Percentiles rank a stretch among this genome's conserved stretches.
Conservation (phyloP, 1,140 invertebrate genomes). For the Cyrtorhinus lividipennis region DNA sequence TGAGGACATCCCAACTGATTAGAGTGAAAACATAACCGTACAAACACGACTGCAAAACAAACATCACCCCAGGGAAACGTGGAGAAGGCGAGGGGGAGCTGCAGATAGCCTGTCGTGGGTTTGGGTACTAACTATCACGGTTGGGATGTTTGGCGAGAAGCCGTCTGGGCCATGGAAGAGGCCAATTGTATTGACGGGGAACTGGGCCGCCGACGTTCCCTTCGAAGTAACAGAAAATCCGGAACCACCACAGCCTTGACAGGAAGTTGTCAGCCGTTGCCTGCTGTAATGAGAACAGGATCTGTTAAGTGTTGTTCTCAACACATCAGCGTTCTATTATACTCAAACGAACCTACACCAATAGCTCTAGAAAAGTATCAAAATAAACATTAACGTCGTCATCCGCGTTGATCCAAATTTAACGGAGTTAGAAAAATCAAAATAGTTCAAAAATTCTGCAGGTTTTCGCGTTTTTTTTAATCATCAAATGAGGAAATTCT, state of each 20-base stretch:
- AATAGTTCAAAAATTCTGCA: too few relatives aligned
- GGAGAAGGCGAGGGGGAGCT: background rate
- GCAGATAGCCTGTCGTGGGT: background rate
- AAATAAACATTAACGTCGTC: too few relatives aligned
- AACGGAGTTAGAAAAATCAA: too few relatives aligned
- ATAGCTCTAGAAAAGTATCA: too few relatives aligned
- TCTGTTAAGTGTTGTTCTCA: too few relatives aligned
- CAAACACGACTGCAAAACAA: background rate
- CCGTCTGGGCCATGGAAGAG: constrained; percentile 60
- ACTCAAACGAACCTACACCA: too few relatives aligned
- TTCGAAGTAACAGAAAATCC: constrained; percentile 70
- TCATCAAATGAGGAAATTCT: too few relatives aligned
- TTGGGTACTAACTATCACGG: constrained; percentile 40
- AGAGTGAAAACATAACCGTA: too few relatives aligned
- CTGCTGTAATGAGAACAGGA: constrained; percentile 36
- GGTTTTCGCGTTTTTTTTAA: too few relatives aligned
- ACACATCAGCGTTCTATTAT: too few relatives aligned
- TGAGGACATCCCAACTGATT: too few relatives aligned
- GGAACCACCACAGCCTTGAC: constrained; percentile 70
- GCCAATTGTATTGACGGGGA: constrained; percentile 71
- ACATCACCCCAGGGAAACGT: background rate
- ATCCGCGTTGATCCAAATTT: too few relatives aligned
- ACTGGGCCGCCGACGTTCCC: constrained; percentile 62
- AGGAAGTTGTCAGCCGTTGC: constrained; percentile 51
- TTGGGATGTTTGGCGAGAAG: constrained; percentile 46